These are phyloP conservation scores for Eunapius fragilis DNA, from an alignment of 37 sponge, comb jelly and placozoan genomes.

Conservation along the genomic window DNA sequence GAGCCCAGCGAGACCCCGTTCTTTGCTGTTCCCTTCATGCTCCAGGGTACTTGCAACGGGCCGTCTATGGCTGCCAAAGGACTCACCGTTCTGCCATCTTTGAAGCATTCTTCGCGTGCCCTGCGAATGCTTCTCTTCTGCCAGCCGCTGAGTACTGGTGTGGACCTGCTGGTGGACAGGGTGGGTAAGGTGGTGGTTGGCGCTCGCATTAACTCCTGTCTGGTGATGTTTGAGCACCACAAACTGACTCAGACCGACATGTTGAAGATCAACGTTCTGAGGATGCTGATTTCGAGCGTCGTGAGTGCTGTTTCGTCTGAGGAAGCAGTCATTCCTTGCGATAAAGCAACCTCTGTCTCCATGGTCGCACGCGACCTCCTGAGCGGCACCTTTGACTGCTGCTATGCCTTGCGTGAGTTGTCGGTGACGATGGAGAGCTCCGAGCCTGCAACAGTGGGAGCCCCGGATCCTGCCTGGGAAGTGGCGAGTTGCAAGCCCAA, in stretches of 20 bases:
- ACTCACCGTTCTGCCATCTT: conserved; percentile 61
- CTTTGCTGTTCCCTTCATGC: conserved; percentile 32
- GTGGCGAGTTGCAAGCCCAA: neutral
- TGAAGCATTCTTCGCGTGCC: neutral
- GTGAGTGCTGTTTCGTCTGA: neutral
- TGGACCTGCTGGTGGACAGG: conserved; percentile 6
- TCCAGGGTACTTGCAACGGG: conserved; percentile 25
- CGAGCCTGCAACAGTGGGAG: neutral
- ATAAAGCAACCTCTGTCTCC: neutral
- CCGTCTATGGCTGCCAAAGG: neutral
- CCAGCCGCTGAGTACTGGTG: conserved; percentile 26
- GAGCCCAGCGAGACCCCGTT: neutral
- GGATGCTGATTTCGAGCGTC: conserved; percentile 43
- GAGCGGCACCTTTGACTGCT: neutral
- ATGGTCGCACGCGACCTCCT: neutral
- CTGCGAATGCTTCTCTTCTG: conserved; percentile 48
- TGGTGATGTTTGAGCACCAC: conserved; percentile 1
- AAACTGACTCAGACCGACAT: conserved; percentile 25
- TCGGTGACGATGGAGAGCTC: neutral
- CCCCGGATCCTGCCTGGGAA: neutral
- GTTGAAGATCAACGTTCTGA: conserved; percentile 43
- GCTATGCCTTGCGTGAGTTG: neutral
- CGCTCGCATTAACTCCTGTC: conserved; percentile 15
- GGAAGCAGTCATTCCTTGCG: neutral
- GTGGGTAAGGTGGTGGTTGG: neutral